Conservation (phyloP, 1,140 invertebrate genomes). For the Leptinotarsa lineolata region DNA sequence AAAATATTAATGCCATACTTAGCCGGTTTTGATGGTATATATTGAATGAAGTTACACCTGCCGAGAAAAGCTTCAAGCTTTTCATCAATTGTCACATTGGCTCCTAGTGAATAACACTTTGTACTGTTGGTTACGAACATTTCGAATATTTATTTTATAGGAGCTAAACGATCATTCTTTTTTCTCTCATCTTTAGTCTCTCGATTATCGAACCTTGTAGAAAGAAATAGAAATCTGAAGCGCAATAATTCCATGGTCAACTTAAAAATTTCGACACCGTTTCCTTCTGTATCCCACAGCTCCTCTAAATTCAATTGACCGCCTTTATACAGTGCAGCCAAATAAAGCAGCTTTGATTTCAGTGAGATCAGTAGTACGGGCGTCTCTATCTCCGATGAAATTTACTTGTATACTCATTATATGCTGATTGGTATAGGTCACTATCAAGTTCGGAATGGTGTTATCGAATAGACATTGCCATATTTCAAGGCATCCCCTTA, state of each 20-base stretch:
- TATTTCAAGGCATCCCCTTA: too few species aligned
- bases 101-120: too few species aligned
- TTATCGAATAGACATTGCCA: too few species aligned
- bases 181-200: too few species aligned
- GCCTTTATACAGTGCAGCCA: conserved; percentile 40
- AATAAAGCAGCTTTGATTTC: conserved; percentile 30
- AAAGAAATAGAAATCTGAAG: conserved; percentile 50
- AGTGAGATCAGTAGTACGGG: conserved; percentile 1
- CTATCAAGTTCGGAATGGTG: too few species aligned
- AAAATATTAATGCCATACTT: conserved; percentile 53
- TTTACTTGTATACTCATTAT: too few species aligned
- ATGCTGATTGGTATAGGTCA: too few species aligned
- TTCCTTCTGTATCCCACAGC: conserved; percentile 43
- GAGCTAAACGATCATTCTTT: conserved; percentile 53
- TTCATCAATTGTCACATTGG: too few species aligned
- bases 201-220: conserved; percentile 25
- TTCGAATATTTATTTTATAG: conserved; percentile 51
- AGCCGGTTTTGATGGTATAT: too few species aligned
- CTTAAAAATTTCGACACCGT: conserved; percentile 48
- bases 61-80: too few species aligned
- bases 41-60: too few species aligned
- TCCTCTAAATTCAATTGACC: too few species aligned
- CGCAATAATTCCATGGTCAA: conserved; percentile 46
- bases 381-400: conserved; percentile 28
- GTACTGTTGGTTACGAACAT: conserved; percentile 40